Evolutionary conservation across 1,140 invertebrate genomes (phyloP).

Genomic region (Triops cancriformis): DNA sequence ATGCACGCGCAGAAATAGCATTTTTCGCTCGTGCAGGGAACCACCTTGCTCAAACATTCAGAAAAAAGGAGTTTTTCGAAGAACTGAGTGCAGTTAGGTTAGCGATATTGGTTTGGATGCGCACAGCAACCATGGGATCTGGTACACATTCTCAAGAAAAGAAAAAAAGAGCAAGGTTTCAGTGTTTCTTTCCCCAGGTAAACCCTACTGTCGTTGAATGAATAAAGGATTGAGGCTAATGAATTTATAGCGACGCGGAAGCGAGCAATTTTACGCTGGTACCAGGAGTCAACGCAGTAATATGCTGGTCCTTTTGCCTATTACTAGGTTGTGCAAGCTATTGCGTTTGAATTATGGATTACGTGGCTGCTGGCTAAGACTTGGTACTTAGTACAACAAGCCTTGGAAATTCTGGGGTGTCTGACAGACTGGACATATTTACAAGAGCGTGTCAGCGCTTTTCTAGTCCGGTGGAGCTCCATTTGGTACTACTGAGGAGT

Average conservation of each 20-base stretch:
- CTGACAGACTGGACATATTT: background rate
- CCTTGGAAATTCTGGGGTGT: background rate
- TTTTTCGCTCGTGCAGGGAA: too few species aligned
- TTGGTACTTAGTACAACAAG: background rate
- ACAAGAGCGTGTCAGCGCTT: background rate
- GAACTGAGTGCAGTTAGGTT: too few species aligned
- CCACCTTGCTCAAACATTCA: too few species aligned
- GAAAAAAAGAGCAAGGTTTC: too few species aligned
- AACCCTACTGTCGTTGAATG: too few species aligned
- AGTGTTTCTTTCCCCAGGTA: too few species aligned
- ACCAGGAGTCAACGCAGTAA: background rate
- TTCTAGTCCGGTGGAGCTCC: background rate
- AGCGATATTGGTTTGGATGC: too few species aligned
- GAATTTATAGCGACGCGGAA: background rate
- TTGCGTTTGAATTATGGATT: background rate
- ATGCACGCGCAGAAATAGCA: too few species aligned
- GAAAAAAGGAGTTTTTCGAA: too few species aligned
- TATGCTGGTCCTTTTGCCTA: background rate
- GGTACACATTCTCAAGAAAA: too few species aligned
- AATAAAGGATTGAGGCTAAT: too few species aligned
- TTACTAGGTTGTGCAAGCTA: background rate
- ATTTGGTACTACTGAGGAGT: background rate
- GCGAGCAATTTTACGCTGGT: background rate
- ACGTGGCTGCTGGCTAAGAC: background rate
- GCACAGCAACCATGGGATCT: too few species aligned